Evolutionary conservation across 2,888 invertebrate genomes (phyloP), one percentile per base, ranked within the genome.

Genomic region (Craniophora ligustri): DNA sequence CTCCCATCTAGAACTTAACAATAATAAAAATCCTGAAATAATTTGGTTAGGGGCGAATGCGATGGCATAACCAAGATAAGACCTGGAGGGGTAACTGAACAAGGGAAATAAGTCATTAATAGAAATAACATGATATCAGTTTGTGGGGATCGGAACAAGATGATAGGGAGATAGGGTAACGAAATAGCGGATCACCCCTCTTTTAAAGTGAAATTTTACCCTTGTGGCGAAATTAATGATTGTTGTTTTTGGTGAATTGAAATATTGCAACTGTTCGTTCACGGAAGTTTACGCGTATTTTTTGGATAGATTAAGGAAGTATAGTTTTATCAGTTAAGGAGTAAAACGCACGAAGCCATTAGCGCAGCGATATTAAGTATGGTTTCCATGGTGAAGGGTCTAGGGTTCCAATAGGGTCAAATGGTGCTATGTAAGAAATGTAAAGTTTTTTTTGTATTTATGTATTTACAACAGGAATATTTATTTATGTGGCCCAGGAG

Each of bases 81-180:
- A 46, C 13, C 47, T 31, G 21, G 40, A 48, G 64, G 68, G 75
- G 73, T 68, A 74, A 78, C 67, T 72, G 76, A 75, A 75, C 80
- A 81, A 80, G 83, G 82, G 86, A 82, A 86, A 82, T 86, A 85
- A 86, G 87, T 89, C 88, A 91, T 91, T 90, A 91, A 89, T 89
- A 88, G 85, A 87, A 87, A 87, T 85, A 85, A 83, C 81, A 75
- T 67, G 72, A 72, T 90, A 90, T 90, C 89, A 78, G 60, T 78
- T 73, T 69, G 75, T 66, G 81, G 84, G 85, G 87, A 87, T 89
- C 89, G 51, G 57, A 71, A 80, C 79, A 76, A 78, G 85, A 87
- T 86, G 72, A 55, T 15, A 19, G 56, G 32, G 40, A 45, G 69
- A 69, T 70, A 72, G 39, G 48, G 53, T 23, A 56, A 46, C 44